Evolutionary conservation across 37 sponge, comb jelly and placozoan species (phyloP).

Genomic region (Beroe forskalii): DNA sequence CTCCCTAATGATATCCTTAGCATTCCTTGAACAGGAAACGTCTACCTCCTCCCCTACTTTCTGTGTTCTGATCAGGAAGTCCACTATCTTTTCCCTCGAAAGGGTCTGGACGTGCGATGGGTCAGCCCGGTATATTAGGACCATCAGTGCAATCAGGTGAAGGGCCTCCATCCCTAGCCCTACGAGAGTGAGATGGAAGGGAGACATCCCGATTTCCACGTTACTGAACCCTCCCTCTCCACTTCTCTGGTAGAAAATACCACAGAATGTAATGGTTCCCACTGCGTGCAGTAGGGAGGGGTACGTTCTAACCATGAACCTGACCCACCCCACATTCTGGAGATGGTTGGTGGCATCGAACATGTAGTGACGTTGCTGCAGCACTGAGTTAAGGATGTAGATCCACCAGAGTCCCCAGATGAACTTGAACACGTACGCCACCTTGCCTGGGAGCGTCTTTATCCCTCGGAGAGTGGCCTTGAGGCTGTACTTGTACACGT

Average conservation of each 20-base stretch:
- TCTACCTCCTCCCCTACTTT: not conserved
- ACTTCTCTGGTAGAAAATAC: not conserved
- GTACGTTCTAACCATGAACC: not conserved
- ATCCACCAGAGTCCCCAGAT: not conserved
- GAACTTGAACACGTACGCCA: not conserved
- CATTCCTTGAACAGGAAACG: not conserved
- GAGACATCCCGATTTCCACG: not conserved
- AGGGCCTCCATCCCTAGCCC: not conserved
- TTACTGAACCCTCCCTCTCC: not conserved
- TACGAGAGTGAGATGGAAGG: not conserved
- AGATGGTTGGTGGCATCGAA: not conserved
- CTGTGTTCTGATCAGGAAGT: not conserved
- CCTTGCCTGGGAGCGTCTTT: not conserved
- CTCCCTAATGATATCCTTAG: slow-evolving; percentile 7
- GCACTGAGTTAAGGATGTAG: not conserved
- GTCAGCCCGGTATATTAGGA: slow-evolving; percentile 8
- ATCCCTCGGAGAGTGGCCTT: not conserved
- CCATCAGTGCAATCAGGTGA: not conserved
- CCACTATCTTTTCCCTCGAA: not conserved
- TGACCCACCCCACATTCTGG: not conserved
- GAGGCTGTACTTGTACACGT: not conserved
- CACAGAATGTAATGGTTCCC: not conserved
- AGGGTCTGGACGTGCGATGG: not conserved
- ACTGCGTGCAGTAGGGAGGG: not conserved
- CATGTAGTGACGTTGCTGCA: not conserved